Conservation (phyloP, 2,888 invertebrate species). For the Lepidochitona cinerea region DNA sequence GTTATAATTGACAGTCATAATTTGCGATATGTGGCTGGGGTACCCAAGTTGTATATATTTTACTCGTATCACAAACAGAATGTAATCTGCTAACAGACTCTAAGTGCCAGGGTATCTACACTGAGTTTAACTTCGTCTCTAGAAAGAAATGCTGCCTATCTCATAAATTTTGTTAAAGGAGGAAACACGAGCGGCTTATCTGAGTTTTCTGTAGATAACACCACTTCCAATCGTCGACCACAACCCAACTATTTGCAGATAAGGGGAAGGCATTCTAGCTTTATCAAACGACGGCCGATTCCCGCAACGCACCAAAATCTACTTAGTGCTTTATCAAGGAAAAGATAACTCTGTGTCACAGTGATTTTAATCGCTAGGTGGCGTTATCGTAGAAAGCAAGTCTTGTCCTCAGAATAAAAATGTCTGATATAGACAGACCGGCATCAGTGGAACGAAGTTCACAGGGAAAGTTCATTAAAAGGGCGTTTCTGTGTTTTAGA, state of each 20-base stretch:
- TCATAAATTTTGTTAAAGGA: constrained; percentile 2
- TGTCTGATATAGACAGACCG: background rate
- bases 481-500: too few relatives aligned
- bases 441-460: too few relatives aligned
- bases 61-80: too few relatives aligned
- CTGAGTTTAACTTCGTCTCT: background rate
- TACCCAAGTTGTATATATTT: too few relatives aligned
- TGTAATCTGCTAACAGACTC: too few relatives aligned
- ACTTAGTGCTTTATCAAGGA: background rate
- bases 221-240: background rate
- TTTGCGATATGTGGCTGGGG: too few relatives aligned
- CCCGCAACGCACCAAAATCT: background rate
- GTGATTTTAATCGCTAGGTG: too few relatives aligned
- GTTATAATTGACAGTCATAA: too few relatives aligned
- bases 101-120: background rate
- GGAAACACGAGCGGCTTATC: constrained; percentile 2
- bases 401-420: too few relatives aligned
- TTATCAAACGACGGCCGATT: background rate
- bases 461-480: too few relatives aligned
- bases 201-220: background rate
- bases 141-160: background rate
- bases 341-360: background rate
- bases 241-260: background rate
- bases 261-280: background rate
- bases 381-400: too few relatives aligned